A percentile compares a stretch with the other conserved stretches of the same genome.
These are phyloP conservation scores for Hyposoter dolosus DNA, from an alignment of 2,888 invertebrate species.

Conservation along the genomic window DNA sequence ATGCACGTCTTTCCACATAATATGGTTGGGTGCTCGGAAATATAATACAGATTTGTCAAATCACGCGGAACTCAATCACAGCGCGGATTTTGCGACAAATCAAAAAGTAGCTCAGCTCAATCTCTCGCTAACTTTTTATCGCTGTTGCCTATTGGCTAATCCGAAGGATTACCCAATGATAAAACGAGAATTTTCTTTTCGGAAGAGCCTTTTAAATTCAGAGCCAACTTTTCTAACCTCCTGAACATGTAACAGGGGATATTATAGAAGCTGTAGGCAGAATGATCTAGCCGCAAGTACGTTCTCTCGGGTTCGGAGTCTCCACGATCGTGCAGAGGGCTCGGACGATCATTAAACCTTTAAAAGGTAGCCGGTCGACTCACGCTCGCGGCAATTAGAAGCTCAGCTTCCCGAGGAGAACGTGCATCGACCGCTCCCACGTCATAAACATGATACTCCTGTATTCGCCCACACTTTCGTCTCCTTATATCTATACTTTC, in stretches of 20 bases:
- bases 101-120: background rate
- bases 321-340: slow-evolving; percentile 32
- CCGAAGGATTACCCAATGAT: background rate
- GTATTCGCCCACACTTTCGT: slow-evolving; percentile 69
- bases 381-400: slow-evolving; percentile 75
- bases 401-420: slow-evolving; percentile 62
- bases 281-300: slow-evolving; percentile 4
- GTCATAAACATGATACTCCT: slow-evolving; percentile 72
- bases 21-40: background rate
- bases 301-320: background rate
- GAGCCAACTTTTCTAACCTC: background rate
- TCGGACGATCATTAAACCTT: slow-evolving; percentile 68
- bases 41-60: background rate
- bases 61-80: background rate
- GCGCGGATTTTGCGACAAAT: background rate
- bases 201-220: background rate
- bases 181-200: background rate
- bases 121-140: background rate
- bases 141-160: background rate
- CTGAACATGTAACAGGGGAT: background rate
- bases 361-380: slow-evolving; percentile 61
- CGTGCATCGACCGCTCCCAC: slow-evolving; percentile 71
- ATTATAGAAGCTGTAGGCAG: slow-evolving; percentile 11
- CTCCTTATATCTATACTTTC: slow-evolving; percentile 15
- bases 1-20: background rate